These are phyloP conservation scores for Rhabdornis inornatus DNA, from an alignment of 2,113 vertebrate species.

Conservation along the genomic window DNA sequence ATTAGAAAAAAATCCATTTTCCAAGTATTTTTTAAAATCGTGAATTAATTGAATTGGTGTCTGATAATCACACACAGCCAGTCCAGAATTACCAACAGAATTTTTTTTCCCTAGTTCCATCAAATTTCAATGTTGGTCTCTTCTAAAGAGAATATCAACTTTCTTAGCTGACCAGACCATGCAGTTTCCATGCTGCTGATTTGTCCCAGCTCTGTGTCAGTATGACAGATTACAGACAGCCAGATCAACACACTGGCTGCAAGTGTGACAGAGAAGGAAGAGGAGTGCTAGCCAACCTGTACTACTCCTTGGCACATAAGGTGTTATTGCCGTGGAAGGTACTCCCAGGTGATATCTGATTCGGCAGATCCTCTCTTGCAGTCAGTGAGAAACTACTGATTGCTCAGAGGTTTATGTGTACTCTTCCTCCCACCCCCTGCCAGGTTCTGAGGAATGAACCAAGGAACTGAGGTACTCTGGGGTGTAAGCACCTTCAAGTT, in stretches of 20 bases:
- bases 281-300: background rate
- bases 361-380: background rate
- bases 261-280: background rate
- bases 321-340: background rate
- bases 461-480: background rate
- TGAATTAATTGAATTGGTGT: background rate
- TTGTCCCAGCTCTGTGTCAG: background rate
- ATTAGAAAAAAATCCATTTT: background rate
- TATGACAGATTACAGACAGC: background rate
- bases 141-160: background rate
- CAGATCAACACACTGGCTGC: background rate
- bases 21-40: background rate
- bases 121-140: background rate
- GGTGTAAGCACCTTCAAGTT: rapidly evolving
- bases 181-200: background rate
- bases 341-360: background rate
- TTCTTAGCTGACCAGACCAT: background rate
- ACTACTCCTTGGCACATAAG: background rate
- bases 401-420: background rate
- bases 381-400: background rate
- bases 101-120: background rate
- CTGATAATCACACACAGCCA: background rate
- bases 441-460: background rate
- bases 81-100: background rate
- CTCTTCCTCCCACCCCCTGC: background rate